phyloP scores from a whole-genome alignment of 2,113 vertebrate genomes.

The Pterocles orientalis region DNA sequence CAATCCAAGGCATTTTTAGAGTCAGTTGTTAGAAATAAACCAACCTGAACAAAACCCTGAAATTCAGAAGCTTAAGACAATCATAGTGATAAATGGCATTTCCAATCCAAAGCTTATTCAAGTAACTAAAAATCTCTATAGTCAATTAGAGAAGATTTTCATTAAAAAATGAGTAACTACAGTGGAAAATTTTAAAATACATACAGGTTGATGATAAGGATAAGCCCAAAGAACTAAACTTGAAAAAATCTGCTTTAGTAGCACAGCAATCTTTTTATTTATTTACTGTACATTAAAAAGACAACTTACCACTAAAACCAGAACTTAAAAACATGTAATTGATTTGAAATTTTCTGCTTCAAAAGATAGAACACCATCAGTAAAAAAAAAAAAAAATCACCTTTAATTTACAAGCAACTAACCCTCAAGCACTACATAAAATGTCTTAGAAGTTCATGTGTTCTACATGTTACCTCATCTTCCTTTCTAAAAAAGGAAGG shows the following conservation, averaged over 20 bases:
- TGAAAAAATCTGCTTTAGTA: background rate
- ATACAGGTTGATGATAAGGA: background rate
- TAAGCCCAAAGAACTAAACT: background rate
- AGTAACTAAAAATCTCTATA: background rate
- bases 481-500: background rate
- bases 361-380: background rate
- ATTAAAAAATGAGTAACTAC: background rate
- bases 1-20: background rate
- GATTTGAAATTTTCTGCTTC: background rate
- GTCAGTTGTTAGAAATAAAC: background rate
- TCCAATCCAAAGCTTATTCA: background rate
- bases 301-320: background rate
- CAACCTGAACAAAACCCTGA: background rate
- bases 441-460: rapidly evolving
- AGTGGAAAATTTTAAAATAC: background rate
- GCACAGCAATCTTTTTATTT: background rate
- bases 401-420: background rate
- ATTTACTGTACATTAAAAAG: background rate
- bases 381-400: background rate
- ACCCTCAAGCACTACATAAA: background rate
- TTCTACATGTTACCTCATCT: background rate
- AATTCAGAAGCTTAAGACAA: background rate
- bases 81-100: background rate
- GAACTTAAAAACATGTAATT: background rate
- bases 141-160: background rate